Evolutionary conservation across 1,140 invertebrate species (phyloP), one percentile per base, ranked within the genome.

Genomic region (Aradophagus sp.): DNA sequence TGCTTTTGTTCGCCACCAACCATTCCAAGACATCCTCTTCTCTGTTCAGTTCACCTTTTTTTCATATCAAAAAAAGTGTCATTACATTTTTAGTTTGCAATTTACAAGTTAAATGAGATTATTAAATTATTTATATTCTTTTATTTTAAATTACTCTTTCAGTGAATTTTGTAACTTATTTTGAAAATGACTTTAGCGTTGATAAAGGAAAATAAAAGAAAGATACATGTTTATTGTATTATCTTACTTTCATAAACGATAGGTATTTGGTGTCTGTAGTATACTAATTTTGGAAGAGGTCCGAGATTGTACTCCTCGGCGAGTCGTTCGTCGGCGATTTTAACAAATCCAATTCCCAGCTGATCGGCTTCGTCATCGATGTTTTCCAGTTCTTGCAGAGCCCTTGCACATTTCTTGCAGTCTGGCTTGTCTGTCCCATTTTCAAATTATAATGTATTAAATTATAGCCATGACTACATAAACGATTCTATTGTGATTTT

Each of bases 321-420:
- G 55, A 97, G 87, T 77, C 91, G 89, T 85, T 96, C 93, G 82
- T 97, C 96, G 68, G 95, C 92, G 77, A 97, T 97, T 85, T 97
- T 97, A 14, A 97, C 95, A 82, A 97, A 97, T 62, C 94, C 95
- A 79, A 97, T 97, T 35, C 94, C 95, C 56, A 97, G 87, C 80
- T 97, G 94, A 86, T 97, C 95, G n/a, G 95, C 95, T 84, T 97
- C 95, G 79, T 97, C 95, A 79, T 97, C 95, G 77, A 97, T 97
- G 85, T 97, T 97, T 84, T 97, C 96, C 81, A 97, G 82, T 86
- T 96, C 93, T 86, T 93, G 91, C 35, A 96, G 87, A 32, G 93
- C 94, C 86, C 94, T 95, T 17, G 93, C 91, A 79, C 94, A 96
- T 86, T 95, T 95, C 81, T 95, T 94, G 86, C 94, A 96, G 82